phyloP scores from a whole-genome alignment of 2,113 vertebrate genomes.

The Ursus arctos region DNA sequence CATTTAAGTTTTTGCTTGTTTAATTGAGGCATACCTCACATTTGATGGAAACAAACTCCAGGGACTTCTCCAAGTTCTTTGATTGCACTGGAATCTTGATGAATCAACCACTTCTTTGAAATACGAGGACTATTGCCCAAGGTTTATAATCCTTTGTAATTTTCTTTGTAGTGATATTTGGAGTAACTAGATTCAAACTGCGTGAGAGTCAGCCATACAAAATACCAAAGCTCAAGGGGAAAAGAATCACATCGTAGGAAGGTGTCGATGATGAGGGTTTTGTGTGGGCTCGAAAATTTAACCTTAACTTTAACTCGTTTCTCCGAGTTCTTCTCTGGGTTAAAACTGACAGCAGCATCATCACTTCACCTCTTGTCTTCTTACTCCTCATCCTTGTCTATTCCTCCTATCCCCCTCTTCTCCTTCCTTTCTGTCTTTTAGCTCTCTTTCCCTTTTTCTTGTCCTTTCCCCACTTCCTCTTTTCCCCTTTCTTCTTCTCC shows the following conservation, averaged over 20 bases:
- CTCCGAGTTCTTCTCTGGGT: background rate
- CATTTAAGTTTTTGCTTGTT: background rate
- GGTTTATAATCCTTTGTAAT: conserved; percentile 41
- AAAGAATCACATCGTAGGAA: background rate
- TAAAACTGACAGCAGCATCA: background rate
- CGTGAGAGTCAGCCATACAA: background rate
- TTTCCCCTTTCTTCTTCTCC: background rate
- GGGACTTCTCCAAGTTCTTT: conserved; percentile 44
- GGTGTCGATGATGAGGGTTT: background rate
- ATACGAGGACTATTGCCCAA: conserved; percentile 8
- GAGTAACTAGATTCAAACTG: conserved; percentile 40
- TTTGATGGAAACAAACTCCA: conserved; percentile 44
- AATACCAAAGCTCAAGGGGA: background rate
- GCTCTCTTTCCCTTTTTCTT: background rate
- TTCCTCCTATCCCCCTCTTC: background rate
- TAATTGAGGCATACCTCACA: background rate
- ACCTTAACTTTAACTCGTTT: background rate
- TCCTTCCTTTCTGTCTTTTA: background rate
- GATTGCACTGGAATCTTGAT: conserved; percentile 47
- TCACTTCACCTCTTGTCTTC: background rate
- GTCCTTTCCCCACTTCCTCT: background rate
- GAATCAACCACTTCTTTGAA: conserved; percentile 64
- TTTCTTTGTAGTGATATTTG: conserved; percentile 59
- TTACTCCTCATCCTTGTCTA: background rate
- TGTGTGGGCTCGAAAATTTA: background rate